Percentiles rank a stretch among this genome's conserved stretches.
Evolutionary conservation across 2,888 invertebrate genomes (phyloP).

Genomic region (Caenorhabditis zanzibari): DNA sequence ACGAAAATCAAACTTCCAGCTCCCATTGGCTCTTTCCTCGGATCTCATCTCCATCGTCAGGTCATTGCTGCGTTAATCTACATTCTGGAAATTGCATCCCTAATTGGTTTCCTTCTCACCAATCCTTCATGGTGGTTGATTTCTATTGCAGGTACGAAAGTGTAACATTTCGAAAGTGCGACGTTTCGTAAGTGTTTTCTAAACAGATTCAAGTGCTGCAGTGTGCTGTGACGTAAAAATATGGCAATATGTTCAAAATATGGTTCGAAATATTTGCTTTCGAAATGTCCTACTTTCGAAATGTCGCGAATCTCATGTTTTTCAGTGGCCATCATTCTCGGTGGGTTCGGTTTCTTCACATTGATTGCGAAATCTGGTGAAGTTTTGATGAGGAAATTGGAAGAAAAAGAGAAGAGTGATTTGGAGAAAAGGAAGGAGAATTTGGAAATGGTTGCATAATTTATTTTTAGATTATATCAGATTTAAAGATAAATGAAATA

Average conservation of each 20-base stretch:
- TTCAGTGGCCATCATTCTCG: conserved; percentile 13
- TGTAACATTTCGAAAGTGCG: too few species aligned
- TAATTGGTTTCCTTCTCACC: conserved; percentile 75
- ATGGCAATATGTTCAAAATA: too few species aligned
- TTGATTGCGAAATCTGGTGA: conserved; percentile 28
- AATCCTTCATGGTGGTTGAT: conserved; percentile 49
- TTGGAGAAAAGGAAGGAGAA: not conserved
- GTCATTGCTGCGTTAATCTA: conserved; percentile 75
- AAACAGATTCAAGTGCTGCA: too few species aligned
- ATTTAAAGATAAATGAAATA: too few species aligned
- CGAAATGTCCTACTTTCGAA: too few species aligned
- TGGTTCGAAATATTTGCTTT: too few species aligned
- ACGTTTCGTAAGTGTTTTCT: too few species aligned
- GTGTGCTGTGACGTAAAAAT: too few species aligned
- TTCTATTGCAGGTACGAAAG: conserved; percentile 5
- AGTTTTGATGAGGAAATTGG: conserved; percentile 14
- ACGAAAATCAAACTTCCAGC: too few species aligned
- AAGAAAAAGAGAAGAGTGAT: not conserved
- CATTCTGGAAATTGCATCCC: conserved; percentile 71
- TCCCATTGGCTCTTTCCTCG: conserved; percentile 76
- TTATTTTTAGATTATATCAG: not conserved
- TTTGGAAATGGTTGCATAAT: conserved; percentile 6
- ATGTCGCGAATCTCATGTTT: not conserved
- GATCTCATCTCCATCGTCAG: conserved; percentile 78
- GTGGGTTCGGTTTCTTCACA: conserved; percentile 15